Evolutionary conservation across 2,113 vertebrate genomes (phyloP).

Genomic region (Tetraodon nigroviridis): DNA sequence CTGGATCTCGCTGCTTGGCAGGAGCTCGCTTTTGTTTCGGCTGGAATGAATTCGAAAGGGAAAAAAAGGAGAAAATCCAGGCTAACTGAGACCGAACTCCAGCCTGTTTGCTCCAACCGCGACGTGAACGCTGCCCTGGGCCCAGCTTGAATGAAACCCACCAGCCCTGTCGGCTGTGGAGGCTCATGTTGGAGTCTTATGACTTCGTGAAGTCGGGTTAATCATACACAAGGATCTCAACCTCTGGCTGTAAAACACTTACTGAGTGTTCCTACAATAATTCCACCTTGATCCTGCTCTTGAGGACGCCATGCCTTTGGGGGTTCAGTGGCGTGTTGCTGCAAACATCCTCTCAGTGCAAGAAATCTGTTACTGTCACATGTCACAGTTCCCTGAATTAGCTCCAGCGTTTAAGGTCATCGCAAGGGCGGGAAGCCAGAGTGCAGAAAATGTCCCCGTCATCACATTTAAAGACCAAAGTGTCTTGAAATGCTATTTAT

Average conservation of each 20-base stretch:
- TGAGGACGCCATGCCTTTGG: neutral
- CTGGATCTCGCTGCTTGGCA: neutral
- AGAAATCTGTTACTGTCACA: too few species aligned
- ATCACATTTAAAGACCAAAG: too few species aligned
- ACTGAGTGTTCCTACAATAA: neutral
- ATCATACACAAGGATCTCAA: conserved; percentile 1
- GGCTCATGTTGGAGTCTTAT: neutral
- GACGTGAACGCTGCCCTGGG: neutral
- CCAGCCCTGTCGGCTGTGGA: too few species aligned
- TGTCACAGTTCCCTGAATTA: too few species aligned
- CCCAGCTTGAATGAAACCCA: neutral
- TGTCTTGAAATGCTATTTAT: too few species aligned
- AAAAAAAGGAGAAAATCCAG: neutral
- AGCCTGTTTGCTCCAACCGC: neutral
- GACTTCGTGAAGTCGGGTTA: neutral
- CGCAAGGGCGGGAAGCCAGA: too few species aligned
- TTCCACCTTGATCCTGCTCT: too few species aligned
- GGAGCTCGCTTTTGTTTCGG: neutral
- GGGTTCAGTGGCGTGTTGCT: too few species aligned
- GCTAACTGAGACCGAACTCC: neutral
- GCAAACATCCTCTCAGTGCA: too few species aligned
- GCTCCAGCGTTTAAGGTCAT: too few species aligned
- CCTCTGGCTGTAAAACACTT: neutral
- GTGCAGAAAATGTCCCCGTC: too few species aligned
- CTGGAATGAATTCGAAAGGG: neutral